Evolutionary conservation across 2,797 vertebrate species (phyloP).

Genomic region (Naso thynnoides): DNA sequence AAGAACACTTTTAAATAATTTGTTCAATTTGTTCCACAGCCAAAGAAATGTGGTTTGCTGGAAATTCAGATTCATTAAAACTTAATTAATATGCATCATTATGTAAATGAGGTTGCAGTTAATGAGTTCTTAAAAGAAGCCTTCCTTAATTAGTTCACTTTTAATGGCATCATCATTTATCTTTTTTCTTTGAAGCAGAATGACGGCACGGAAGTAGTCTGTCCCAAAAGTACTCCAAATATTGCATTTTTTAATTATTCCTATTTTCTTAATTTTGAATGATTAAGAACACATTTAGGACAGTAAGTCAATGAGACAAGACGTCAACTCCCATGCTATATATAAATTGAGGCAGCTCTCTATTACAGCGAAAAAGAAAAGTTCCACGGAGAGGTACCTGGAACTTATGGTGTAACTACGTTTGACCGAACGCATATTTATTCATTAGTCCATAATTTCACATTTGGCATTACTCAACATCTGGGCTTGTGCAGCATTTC

Average conservation of each 20-base stretch:
- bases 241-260: conserved; percentile 90
- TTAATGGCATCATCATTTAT: conserved; percentile 99
- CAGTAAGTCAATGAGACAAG: conserved; percentile 79
- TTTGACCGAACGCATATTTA: conserved; percentile 33
- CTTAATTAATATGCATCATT: conserved; percentile 99
- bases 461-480: conserved; percentile 65
- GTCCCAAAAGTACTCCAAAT: conserved; percentile 91
- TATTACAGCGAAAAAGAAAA: conserved; percentile 7
- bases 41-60: conserved; percentile 98
- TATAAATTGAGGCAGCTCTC: conserved; percentile 60
- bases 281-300: conserved; percentile 86
- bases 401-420: not conserved
- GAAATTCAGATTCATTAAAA: conserved; percentile 99
- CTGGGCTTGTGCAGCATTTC: conserved; percentile 45
- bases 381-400: conserved; percentile 25
- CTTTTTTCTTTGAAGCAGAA: conserved; percentile 99
- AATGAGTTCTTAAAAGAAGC: conserved; percentile 99
- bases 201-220: conserved; percentile 95
- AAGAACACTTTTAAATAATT: conserved; percentile 99
- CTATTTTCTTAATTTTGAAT: conserved; percentile 93
- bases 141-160: conserved; percentile 99
- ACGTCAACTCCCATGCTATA: conserved; percentile 65
- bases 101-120: conserved; percentile 99
- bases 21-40: conserved; percentile 99
- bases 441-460: conserved; percentile 33